These are phyloP conservation scores for Drosophila nikananu DNA, from an alignment of 1,140 invertebrate species.

Conservation along the genomic window DNA sequence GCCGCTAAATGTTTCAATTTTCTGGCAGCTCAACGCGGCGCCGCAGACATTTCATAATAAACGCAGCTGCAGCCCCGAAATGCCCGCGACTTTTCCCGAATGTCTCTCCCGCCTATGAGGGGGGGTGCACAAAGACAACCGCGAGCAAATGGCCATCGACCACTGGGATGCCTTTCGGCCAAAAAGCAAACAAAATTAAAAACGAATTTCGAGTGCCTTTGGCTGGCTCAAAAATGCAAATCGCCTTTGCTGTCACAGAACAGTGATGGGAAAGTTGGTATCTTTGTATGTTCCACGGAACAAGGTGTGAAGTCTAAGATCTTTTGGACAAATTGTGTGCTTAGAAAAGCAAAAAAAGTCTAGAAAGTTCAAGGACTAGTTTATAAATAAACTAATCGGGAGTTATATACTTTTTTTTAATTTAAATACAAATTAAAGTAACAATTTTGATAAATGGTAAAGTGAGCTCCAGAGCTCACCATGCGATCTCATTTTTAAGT, in stretches of 20 bases:
- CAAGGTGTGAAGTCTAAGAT: background rate
- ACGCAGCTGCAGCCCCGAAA: conserved; percentile 53
- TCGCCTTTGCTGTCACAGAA: conserved; percentile 46
- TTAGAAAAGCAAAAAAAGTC: background rate
- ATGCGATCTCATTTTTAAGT: too few species aligned
- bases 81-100: conserved; percentile 29
- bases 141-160: conserved; percentile 54
- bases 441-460: too few species aligned
- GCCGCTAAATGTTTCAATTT: conserved; percentile 76
- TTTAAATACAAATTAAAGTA: too few species aligned
- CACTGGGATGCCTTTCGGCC: conserved; percentile 49
- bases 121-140: conserved; percentile 51
- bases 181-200: conserved; percentile 79
- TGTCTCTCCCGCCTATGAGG: background rate
- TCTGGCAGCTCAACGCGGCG: conserved; percentile 69
- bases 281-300: too few species aligned
- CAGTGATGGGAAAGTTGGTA: conserved; percentile 14
- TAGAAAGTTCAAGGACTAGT: too few species aligned
- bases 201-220: conserved; percentile 74
- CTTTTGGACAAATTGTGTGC: too few species aligned
- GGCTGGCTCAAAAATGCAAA: conserved; percentile 73
- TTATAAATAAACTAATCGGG: too few species aligned
- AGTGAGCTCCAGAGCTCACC: too few species aligned
- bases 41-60: conserved; percentile 75
- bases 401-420: too few species aligned